Evolutionary conservation across 2,797 vertebrate species (phyloP).

Genomic region (Florisuga fusca): DNA sequence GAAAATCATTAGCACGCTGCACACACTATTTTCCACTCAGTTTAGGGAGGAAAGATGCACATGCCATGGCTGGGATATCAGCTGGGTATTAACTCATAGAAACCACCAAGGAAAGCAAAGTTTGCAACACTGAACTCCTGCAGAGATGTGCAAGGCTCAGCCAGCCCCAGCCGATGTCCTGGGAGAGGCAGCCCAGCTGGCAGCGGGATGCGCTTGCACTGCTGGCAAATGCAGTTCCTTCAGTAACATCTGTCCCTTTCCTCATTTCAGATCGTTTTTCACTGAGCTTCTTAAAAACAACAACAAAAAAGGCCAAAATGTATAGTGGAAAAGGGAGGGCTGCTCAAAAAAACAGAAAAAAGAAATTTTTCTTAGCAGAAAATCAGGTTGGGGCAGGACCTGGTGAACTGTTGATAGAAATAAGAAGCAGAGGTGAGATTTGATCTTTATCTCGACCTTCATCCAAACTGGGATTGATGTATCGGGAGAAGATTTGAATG

Average conservation of each 20-base stretch:
- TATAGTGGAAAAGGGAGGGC: background rate
- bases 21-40: background rate
- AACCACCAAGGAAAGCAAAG: background rate
- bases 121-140: fast-evolving
- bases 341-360: background rate
- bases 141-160: background rate
- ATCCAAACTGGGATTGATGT: background rate
- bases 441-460: background rate
- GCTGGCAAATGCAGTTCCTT: background rate
- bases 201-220: background rate
- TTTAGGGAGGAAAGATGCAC: background rate
- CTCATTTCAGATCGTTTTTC: background rate
- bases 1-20: background rate
- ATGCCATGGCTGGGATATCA: background rate
- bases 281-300: background rate
- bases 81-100: background rate
- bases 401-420: no score
- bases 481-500: background rate
- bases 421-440: background rate
- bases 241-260: background rate
- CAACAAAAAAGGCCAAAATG: background rate
- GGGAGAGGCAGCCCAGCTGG: background rate
- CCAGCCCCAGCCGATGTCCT: background rate
- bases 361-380: background rate
- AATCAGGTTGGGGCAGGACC: no score